Base-by-base conservation (phyloP, 2,113 vertebrate genomes). In the Triplophysa siluroides region DNA sequence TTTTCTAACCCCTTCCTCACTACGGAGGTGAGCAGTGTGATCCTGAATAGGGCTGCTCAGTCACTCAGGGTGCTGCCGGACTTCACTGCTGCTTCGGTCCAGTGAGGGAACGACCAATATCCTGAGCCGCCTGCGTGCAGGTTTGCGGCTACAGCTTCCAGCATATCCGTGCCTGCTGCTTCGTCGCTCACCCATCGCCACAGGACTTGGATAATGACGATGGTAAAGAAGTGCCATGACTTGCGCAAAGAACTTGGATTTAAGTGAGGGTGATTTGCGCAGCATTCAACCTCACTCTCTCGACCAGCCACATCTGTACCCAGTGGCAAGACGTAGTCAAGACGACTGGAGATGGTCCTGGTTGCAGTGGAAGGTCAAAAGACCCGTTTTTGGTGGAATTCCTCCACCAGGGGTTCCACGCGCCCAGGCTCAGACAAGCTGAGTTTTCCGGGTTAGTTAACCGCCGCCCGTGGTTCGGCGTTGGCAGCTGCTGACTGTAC, bases 311-410 rank as follows among this genome's bases (percentile, higher is more conserved):
- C 71, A 62, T 63, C 79, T 74, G 68, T 23, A 80, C n/a, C 69
- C 69, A 80, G 66, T 77, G 78, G 74, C 6, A 78, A 66, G 80
- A 77, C 58, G 23, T 67, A 45, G 80, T 61, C 72, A 56, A 66
- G 80, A 77, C 18, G 74, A 54, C 80, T 81, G 73, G 80, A 58
- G 72, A 66, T 38, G 61, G 33, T 43, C 52, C 70, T 63, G 41
- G 77, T 38, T 69, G 66, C 77, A 79, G 23, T 79, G 41, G 8
- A 43, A 6, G 77, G 63, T 38, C 47, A 78, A n/a, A n/a, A n/a
- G n/a, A n/a, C n/a, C n/a, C n/a, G n/a, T n/a, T n/a, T n/a, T n/a
- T n/a, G n/a, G n/a, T n/a, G n/a, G n/a, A n/a, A n/a, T n/a, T n/a
- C n/a, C n/a, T n/a, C n/a, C n/a, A n/a, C 76, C 76, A 78, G 29